phyloP scores from a whole-genome alignment of 1,140 invertebrate genomes.

The Lasioglossum baleicum region DNA sequence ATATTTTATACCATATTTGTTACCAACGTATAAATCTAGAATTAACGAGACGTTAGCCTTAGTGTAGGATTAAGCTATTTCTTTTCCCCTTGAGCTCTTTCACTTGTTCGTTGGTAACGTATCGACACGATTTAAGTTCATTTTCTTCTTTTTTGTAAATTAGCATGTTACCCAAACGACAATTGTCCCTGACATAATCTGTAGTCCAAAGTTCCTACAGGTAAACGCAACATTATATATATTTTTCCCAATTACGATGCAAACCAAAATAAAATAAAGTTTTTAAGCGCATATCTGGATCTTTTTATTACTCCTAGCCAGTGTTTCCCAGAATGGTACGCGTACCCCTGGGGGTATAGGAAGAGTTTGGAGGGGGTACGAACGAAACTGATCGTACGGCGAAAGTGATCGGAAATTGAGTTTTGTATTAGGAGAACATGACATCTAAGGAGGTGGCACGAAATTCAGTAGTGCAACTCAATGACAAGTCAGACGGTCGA shows the following conservation, averaged over 20 bases:
- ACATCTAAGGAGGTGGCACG: no score
- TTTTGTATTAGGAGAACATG: no score
- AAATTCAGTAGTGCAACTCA: no score
- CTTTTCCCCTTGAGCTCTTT: constrained; percentile 23
- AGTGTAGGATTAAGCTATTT: constrained; percentile 57
- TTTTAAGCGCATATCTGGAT: constrained; percentile 68
- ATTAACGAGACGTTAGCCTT: constrained; percentile 69
- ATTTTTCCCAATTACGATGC: constrained; percentile 77
- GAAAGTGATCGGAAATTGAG: no score
- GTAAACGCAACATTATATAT: constrained; percentile 74
- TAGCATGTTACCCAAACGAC: constrained; percentile 57
- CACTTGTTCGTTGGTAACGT: constrained; percentile 54
- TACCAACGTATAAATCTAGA: constrained; percentile 73
- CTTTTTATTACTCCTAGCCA: neutral
- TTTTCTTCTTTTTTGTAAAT: constrained; percentile 38
- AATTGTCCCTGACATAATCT: constrained; percentile 70
- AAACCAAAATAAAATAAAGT: constrained; percentile 79
- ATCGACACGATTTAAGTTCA: constrained; percentile 40
- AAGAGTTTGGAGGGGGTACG: no score
- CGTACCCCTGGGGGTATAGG: no score
- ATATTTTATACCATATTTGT: constrained; percentile 77
- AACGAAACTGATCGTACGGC: no score
- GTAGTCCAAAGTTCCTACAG: constrained; percentile 79
- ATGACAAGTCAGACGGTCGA: no score
- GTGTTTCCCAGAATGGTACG: no score